Base-by-base conservation (phyloP, 1,140 invertebrate species). In the Drosophila mayri region DNA sequence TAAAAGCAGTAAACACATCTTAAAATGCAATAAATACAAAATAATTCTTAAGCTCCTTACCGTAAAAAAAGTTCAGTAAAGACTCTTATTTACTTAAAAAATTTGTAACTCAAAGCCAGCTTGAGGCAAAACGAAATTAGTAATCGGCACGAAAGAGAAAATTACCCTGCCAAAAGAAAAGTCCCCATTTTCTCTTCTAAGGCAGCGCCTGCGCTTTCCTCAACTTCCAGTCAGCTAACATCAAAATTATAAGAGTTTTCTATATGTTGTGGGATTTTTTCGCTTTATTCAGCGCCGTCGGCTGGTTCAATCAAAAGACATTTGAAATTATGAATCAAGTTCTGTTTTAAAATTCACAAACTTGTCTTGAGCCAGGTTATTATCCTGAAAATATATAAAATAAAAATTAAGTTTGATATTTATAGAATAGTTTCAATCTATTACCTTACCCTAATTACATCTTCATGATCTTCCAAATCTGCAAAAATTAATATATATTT, bases 241-340 rank as follows among this genome's bases (percentile, higher is more conserved):
- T 6, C 46, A 76, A 61, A 49, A 82, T 59, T 85, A 88, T 88
- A 88, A 88, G 85, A 90, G 81, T 60, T 44, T 14, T 30, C 50
- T 22, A 50, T 11, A 4, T 14, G 12, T 28, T 3, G 2, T 61
- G 70, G 86, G 50, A 71, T 12, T 46, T 90, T 82, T 76, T 37
- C 86, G 8, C 85, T 90, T 90, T 79, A 90, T 86, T 90, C 86
- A 90, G 86, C 80, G 18, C 6, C 8, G n/a, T 4, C 22, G 40
- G 44, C 55, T 68, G 46, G 8, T 43, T 38, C 60, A 49, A 66
- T 77, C 47, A 65, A 72, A 70, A n/a, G 6, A n/a, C 57, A 60
- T 54, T 70, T 12, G n/a, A 28, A 73, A 62, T 32, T 9, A 20
- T 55, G 49, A 30, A 60, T n/a, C n/a, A 9, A 22, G n/a, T 11